Evolutionary conservation across 2,113 vertebrate genomes (phyloP).

Genomic region (Scartelaos histophorus): DNA sequence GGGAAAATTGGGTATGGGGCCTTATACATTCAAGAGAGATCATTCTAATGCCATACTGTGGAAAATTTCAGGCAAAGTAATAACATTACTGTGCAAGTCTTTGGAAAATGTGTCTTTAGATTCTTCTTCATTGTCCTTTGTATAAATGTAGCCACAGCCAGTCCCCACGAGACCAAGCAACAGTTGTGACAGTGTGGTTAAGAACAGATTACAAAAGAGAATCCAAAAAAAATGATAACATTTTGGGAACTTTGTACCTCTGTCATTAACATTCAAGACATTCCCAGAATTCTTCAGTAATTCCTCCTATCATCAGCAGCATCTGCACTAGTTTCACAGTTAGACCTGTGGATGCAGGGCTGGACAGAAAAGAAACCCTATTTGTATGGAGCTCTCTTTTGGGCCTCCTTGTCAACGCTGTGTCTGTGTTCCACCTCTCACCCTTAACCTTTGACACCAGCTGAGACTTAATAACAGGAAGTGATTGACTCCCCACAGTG

Average conservation of each 20-base stretch:
- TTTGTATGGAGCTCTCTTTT: background rate
- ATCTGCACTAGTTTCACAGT: constrained; percentile 32
- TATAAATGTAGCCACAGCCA: background rate
- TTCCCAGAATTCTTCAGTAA: constrained; percentile 64
- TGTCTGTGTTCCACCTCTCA: constrained; percentile 29
- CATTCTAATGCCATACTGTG: too few species aligned
- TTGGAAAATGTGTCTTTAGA: background rate
- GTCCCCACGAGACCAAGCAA: too few species aligned
- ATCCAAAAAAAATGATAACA: constrained; percentile 1
- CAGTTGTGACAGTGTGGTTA: constrained; percentile 1
- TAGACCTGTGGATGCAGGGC: background rate
- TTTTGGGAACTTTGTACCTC: background rate
- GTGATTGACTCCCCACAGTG: constrained; percentile 30
- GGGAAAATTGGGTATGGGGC: too few species aligned
- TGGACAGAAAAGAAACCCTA: background rate
- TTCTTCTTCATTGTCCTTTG: background rate
- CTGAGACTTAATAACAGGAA: constrained; percentile 54
- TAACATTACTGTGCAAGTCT: background rate
- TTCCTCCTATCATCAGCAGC: constrained; percentile 39
- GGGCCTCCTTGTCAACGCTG: constrained; percentile 31
- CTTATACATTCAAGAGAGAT: too few species aligned
- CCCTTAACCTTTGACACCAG: constrained; percentile 41
- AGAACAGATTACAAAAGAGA: background rate
- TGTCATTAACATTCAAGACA: constrained; percentile 55
- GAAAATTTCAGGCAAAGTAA: too few species aligned